phyloP scores from a whole-genome alignment of 2,797 vertebrate species.

The Chelidonichthys spinosus region DNA sequence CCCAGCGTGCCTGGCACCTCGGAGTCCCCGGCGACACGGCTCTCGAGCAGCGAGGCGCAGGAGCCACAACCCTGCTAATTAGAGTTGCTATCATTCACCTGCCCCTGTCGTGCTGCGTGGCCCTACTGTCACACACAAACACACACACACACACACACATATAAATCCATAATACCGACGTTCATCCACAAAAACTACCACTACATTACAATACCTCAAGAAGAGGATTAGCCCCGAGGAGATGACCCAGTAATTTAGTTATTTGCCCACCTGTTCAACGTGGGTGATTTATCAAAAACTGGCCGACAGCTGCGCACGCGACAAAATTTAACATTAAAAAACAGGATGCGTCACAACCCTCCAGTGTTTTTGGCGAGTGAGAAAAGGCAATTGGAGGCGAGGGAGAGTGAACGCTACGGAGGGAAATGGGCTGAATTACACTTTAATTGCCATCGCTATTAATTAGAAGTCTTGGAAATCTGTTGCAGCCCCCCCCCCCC shows the following conservation, averaged over 20 bases:
- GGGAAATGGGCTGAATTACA: constrained; percentile 64
- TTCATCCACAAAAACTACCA: not conserved
- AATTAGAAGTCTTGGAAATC: constrained; percentile 79
- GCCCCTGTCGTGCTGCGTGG: constrained; percentile 66
- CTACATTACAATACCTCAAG: constrained; percentile 15
- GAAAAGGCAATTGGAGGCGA: constrained; percentile 46
- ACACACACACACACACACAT: constrained; percentile 8
- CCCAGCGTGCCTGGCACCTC: constrained; percentile 75
- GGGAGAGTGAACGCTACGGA: constrained; percentile 32
- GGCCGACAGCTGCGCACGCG: constrained; percentile 32
- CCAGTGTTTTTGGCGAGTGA: constrained; percentile 43
- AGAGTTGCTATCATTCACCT: constrained; percentile 79
- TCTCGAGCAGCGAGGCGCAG: constrained; percentile 67
- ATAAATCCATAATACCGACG: constrained; percentile 38
- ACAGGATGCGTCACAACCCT: constrained; percentile 42
- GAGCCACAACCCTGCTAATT: constrained; percentile 82
- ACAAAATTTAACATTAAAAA: constrained; percentile 31
- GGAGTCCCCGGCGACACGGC: constrained; percentile 75
- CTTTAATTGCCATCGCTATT: constrained; percentile 78
- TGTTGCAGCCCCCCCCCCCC: constrained; percentile 56
- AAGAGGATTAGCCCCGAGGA: constrained; percentile 37
- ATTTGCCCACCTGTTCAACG: constrained; percentile 38
- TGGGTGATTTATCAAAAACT: constrained; percentile 45
- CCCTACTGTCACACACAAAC: constrained; percentile 43
- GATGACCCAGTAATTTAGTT: constrained; percentile 46